A percentile compares a stretch with the other conserved stretches of the same genome.
Conservation (phyloP, 1,140 invertebrate species). For the Orius laevigatus region DNA sequence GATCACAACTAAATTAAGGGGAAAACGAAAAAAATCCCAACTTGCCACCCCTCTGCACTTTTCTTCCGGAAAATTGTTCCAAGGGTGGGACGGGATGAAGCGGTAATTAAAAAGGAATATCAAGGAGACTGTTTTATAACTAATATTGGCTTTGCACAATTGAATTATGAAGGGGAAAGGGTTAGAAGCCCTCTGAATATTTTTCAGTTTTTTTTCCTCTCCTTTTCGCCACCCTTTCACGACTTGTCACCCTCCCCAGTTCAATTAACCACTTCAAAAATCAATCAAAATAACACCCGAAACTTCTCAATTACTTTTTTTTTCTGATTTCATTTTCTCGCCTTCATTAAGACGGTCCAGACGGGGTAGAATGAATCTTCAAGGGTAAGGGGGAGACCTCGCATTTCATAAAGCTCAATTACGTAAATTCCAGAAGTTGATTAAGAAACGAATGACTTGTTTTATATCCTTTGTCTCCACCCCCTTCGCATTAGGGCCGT, state of each 20-base stretch:
- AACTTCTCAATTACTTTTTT: background rate
- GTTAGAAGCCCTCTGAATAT: slow-evolving; percentile 6
- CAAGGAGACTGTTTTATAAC: slow-evolving; percentile 10
- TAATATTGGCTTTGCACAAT: slow-evolving; percentile 12
- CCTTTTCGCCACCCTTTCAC: background rate
- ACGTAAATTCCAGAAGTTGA: too few species aligned
- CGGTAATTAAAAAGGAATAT: slow-evolving; percentile 11
- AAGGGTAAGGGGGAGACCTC: too few species aligned
- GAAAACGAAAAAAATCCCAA: slow-evolving; percentile 6
- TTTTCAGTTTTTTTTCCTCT: slow-evolving; percentile 4
- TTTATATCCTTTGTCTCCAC: too few species aligned
- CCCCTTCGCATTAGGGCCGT: too few species aligned
- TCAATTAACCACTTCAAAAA: slow-evolving; percentile 10
- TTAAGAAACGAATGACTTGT: too few species aligned
- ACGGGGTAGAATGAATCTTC: too few species aligned
- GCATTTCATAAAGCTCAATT: too few species aligned
- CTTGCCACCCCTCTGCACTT: slow-evolving; percentile 2
- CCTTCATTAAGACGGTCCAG: slow-evolving; percentile 2
- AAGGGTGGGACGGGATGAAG: background rate
- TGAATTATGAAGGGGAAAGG: slow-evolving; percentile 9
- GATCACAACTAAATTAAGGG: slow-evolving; percentile 11
- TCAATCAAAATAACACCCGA: slow-evolving; percentile 8
- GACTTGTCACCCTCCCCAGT: slow-evolving; percentile 5
- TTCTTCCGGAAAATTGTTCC: slow-evolving; percentile 6
- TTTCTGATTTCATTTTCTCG: background rate